These are phyloP conservation scores for Lamellibrachia columna DNA, from an alignment of 2,888 invertebrate genomes.

Conservation along the genomic window DNA sequence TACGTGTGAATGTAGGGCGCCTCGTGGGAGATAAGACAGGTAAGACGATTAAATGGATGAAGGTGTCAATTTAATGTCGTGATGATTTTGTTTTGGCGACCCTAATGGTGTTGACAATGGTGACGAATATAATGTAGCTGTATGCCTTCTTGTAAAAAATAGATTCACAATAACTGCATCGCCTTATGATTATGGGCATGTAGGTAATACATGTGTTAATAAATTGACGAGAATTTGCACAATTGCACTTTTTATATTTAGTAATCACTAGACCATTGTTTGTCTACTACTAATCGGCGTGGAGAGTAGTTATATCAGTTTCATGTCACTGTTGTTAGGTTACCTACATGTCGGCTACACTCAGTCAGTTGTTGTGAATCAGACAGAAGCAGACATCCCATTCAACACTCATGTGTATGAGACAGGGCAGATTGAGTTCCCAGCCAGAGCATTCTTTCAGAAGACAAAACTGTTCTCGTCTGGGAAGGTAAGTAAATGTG, in stretches of 20 bases:
- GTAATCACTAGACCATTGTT: background rate
- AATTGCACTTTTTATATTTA: too few species aligned
- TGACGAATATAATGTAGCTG: too few species aligned
- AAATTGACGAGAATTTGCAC: too few species aligned
- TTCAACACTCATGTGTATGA: conserved; percentile 50
- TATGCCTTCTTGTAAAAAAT: too few species aligned
- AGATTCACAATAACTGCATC: too few species aligned
- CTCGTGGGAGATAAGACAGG: conserved; percentile 51
- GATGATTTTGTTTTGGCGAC: background rate
- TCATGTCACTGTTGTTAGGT: conserved; percentile 37
- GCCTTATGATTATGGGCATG: too few species aligned
- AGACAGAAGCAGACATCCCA: conserved; percentile 48
- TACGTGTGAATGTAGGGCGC: conserved; percentile 36
- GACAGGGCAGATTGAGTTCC: conserved; percentile 41
- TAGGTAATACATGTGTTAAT: too few species aligned
- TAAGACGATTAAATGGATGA: conserved; percentile 24
- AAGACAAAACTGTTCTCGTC: conserved; percentile 45
- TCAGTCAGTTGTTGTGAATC: conserved; percentile 43
- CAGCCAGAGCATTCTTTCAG: conserved; percentile 48
- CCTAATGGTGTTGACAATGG: background rate
- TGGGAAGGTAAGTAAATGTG: conserved; percentile 41
- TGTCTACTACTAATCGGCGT: background rate
- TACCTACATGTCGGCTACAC: conserved; percentile 49
- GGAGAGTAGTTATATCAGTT: background rate
- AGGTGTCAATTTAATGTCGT: background rate